Evolutionary conservation across 2,888 invertebrate genomes (phyloP).

Genomic region (Cerastis rubricosa): DNA sequence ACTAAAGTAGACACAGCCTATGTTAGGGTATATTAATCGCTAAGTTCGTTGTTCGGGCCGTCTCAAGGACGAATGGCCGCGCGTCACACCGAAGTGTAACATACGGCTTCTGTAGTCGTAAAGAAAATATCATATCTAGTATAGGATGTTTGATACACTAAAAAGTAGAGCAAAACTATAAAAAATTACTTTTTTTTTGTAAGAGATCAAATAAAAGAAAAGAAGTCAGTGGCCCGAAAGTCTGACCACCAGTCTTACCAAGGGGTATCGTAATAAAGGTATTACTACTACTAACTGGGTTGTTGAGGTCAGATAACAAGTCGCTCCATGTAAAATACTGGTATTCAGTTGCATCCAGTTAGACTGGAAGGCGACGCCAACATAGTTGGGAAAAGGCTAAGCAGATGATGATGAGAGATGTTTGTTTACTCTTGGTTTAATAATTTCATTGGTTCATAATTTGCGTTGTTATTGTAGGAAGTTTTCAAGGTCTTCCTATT

Average conservation of each 20-base stretch:
- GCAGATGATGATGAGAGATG: not conserved
- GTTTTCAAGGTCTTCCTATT: not conserved
- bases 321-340: no score
- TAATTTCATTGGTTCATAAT: not conserved
- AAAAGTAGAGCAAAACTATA: no score
- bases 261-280: no score
- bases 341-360: no score
- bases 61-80: slow-evolving; percentile 69
- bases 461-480: not conserved
- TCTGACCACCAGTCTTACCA: no score
- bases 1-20: slow-evolving; percentile 39
- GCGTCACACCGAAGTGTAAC: slow-evolving; percentile 52
- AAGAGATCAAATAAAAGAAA: no score
- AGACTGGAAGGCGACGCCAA: no score
- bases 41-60: slow-evolving; percentile 73
- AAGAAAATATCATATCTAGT: slow-evolving; percentile 33
- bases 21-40: slow-evolving; percentile 43
- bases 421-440: slow-evolving; percentile 11
- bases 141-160: not conserved
- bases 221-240: no score
- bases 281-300: no score
- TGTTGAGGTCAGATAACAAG: no score
- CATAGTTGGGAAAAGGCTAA: no score
- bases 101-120: slow-evolving; percentile 42
- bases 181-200: no score